Conservation (phyloP, 1,140 invertebrate species). For the Drosophila lowei region DNA sequence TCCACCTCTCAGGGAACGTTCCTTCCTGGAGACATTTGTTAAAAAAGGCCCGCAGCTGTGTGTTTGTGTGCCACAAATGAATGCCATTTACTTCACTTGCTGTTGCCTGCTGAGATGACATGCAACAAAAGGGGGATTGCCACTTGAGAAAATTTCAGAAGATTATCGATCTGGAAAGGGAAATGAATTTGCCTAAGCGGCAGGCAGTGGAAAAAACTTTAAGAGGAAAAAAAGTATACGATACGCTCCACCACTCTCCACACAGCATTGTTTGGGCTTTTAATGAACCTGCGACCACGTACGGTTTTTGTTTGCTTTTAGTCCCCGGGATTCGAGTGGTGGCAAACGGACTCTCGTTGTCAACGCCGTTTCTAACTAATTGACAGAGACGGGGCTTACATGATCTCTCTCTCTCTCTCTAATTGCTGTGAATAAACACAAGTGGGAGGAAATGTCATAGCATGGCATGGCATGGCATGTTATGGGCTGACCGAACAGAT, state of each 20-base stretch:
- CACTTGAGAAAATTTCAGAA: constrained; percentile 32
- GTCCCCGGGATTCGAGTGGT: constrained; percentile 32
- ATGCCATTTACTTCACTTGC: no score
- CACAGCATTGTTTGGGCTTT: constrained; percentile 38
- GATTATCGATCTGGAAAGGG: constrained; percentile 29
- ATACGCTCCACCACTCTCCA: neutral
- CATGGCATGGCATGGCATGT: neutral
- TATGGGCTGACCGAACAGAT: constrained; percentile 59
- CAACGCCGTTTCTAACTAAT: constrained; percentile 55
- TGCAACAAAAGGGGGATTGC: no score
- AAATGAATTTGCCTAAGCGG: constrained; percentile 39
- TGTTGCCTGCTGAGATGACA: no score
- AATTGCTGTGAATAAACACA: constrained; percentile 63
- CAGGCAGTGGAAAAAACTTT: neutral
- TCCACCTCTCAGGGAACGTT: no score
- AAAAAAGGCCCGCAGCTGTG: no score
- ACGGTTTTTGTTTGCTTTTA: constrained; percentile 23
- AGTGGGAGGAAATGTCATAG: neutral
- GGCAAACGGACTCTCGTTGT: constrained; percentile 39
- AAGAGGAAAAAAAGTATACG: constrained; percentile 7
- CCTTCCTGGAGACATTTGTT: no score
- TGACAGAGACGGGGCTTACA: constrained; percentile 51
- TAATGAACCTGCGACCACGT: constrained; percentile 50
- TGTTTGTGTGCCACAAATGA: neutral
- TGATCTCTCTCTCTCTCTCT: constrained; percentile 26